Base-by-base conservation (phyloP, 2,113 vertebrate species). In the Agapornis roseicollis region DNA sequence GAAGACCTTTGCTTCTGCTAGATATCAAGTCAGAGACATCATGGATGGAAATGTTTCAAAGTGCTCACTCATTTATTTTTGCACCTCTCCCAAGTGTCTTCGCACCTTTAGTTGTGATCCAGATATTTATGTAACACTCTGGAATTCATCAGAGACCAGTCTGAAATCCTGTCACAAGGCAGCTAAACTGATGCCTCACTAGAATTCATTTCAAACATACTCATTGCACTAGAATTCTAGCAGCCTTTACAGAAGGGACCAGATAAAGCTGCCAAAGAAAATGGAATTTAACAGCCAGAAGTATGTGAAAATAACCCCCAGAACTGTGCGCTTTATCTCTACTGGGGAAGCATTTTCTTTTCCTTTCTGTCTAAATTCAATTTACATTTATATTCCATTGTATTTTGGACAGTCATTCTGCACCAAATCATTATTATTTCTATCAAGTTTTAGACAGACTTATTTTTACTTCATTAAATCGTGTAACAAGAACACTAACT, bases 251-350 rank as follows among this genome's bases (percentile, higher is more conserved):
- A 41, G 90, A 90, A 93, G 70, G 90, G 78, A 94, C 58, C 4
- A 50, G 69, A 84, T 69, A 85, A 50, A 53, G 83, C 90, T 97
- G 97, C 97, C 97, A 98, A 97, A 97, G 80, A 68, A 98, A 97
- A 98, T 93, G 89, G 93, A 97, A 97, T 90, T 89, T 93, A 97
- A 96, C 94, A 95, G 92, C 94, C 78, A 93, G 60, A 93, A 94
- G 28, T 94, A 97, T 81, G 78, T 90, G 94, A 97, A 97, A 96
- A 91, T 94, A 97, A 89, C 39, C 46, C 70, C 42, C 71, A 87
- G 74, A 95, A 92, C 9, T 76, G 69, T 49, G 42, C 11, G 0
- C 10, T 94, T 89, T 95, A 92, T 93, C 93, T 94, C 94, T 92
- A 66, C 29, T 80, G 69, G 76, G 78, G 80, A 93, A 95, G 74